phyloP scores from a whole-genome alignment of 2,888 invertebrate genomes.

The Trissolcus japonicus region DNA sequence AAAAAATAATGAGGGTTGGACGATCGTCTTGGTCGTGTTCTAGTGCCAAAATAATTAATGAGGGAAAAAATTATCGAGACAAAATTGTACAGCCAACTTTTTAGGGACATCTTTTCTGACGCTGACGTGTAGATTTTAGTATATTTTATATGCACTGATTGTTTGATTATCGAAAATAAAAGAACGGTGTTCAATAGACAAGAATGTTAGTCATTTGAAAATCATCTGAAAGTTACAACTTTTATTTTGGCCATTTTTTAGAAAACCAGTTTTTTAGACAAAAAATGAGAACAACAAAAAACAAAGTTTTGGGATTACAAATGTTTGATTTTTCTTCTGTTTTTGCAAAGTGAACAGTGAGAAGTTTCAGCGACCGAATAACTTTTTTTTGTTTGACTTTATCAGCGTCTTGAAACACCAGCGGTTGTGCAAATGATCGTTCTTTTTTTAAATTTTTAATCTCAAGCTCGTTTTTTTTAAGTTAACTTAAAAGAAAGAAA shows the following conservation, averaged over 20 bases:
- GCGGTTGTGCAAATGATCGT: slow-evolving; percentile 5
- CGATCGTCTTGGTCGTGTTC: slow-evolving; percentile 66
- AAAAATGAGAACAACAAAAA: too few relatives aligned
- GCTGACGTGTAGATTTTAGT: slow-evolving; percentile 74
- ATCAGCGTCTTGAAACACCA: slow-evolving; percentile 4
- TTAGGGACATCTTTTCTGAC: slow-evolving; percentile 75
- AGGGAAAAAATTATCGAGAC: slow-evolving; percentile 50
- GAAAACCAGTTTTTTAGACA: too few relatives aligned
- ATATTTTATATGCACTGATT: slow-evolving; percentile 77
- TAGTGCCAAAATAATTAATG: slow-evolving; percentile 76
- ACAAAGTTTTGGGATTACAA: slow-evolving; percentile 5
- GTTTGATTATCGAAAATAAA: slow-evolving; percentile 76
- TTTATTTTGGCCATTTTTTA: not conserved
- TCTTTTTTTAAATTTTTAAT: slow-evolving; percentile 18
- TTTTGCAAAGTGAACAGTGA: not conserved
- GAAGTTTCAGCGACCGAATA: not conserved
- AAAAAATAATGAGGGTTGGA: slow-evolving; percentile 58
- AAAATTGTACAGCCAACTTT: slow-evolving; percentile 75
- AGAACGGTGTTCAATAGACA: slow-evolving; percentile 75
- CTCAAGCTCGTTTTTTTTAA: slow-evolving; percentile 6
- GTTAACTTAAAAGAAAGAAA: slow-evolving; percentile 4
- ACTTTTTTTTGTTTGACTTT: not conserved
- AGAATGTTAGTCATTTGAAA: slow-evolving; percentile 35
- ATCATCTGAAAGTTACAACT: not conserved
- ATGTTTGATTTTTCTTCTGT: slow-evolving; percentile 3